Conservation (phyloP, 2,888 invertebrate genomes). For the Dioctria rufipes region DNA sequence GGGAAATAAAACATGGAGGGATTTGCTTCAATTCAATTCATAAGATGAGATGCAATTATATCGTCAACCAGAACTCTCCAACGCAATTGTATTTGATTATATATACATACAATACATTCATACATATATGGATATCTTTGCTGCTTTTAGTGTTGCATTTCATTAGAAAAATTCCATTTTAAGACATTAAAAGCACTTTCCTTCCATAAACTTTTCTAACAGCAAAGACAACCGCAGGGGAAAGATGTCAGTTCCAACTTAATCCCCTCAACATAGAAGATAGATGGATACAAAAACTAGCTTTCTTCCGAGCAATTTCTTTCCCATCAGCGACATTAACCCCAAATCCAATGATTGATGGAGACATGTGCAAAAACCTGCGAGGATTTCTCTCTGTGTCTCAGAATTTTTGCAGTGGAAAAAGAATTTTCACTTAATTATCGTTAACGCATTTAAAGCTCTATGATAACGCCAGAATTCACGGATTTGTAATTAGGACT, state of each 20-base stretch:
- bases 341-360: slow-evolving; percentile 52
- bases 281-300: slow-evolving; percentile 50
- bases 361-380: slow-evolving; percentile 24
- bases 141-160: slow-evolving; percentile 1
- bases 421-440: slow-evolving; percentile 38
- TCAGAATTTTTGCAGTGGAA: background rate
- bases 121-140: background rate
- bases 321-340: slow-evolving; percentile 52
- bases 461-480: slow-evolving; percentile 8
- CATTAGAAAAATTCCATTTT: slow-evolving; percentile 7
- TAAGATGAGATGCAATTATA: background rate
- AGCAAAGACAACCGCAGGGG: slow-evolving; percentile 24
- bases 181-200: background rate
- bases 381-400: slow-evolving; percentile 4
- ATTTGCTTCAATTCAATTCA: background rate
- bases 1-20: background rate
- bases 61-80: background rate
- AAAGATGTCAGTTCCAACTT: slow-evolving; percentile 49
- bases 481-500: background rate
- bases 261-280: slow-evolving; percentile 48
- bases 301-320: slow-evolving; percentile 51
- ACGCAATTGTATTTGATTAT: background rate
- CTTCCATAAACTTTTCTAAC: slow-evolving; percentile 18
- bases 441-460: slow-evolving; percentile 6
- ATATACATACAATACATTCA: too few relatives aligned